These are phyloP conservation scores for Montipora cactus DNA, from an alignment of 64 coral and sea anemone genomes.

Conservation along the genomic window DNA sequence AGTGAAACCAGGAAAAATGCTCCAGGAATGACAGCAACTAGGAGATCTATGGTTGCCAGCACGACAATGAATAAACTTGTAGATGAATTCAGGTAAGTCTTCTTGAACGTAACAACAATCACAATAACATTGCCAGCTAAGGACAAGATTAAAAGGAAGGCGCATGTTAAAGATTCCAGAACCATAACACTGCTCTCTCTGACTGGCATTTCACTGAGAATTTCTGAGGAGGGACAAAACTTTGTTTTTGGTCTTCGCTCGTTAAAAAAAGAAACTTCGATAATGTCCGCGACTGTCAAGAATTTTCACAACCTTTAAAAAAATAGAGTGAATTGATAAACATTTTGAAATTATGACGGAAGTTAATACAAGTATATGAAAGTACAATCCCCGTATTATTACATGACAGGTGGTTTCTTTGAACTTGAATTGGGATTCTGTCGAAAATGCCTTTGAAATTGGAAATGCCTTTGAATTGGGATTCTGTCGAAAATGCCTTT, in stretches of 20 bases:
- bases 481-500: too few relatives aligned
- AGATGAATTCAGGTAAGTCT: background rate
- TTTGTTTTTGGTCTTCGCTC: too few relatives aligned
- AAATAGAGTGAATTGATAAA: too few relatives aligned
- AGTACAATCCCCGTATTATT: too few relatives aligned
- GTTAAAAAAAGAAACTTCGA: too few relatives aligned
- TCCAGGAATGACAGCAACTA: conserved; percentile 8
- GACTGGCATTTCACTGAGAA: background rate
- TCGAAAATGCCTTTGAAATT: too few relatives aligned
- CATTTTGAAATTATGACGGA: too few relatives aligned
- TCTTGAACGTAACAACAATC: conserved; percentile 34
- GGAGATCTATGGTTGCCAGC: conserved; percentile 36
- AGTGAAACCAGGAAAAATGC: conserved; percentile 22
- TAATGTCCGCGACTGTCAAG: background rate
- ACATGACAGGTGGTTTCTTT: too few relatives aligned
- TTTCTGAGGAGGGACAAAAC: background rate
- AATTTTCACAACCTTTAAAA: too few relatives aligned
- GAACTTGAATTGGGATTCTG: too few relatives aligned
- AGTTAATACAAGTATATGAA: too few relatives aligned
- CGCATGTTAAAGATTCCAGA: background rate
- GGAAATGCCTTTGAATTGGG: too few relatives aligned
- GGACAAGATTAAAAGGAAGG: background rate
- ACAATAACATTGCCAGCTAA: conserved; percentile 38
- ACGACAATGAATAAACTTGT: conserved; percentile 22
- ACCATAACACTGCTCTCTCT: background rate